Conservation (phyloP, 2,888 invertebrate genomes). For the Pandemis corylana region DNA sequence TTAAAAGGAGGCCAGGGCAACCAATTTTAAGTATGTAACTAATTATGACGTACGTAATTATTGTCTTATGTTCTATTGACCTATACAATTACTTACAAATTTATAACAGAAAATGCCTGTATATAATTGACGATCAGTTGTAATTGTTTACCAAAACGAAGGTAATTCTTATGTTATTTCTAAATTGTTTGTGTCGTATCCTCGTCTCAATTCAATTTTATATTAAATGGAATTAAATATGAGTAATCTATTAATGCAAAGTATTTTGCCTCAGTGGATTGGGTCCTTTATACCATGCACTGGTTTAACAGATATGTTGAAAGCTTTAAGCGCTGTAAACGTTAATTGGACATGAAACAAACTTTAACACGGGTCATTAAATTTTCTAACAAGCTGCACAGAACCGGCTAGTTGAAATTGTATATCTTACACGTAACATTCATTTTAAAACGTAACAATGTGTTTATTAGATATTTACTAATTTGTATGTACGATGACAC, state of each 20-base stretch:
- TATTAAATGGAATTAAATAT: not conserved
- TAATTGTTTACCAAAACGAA: too few relatives aligned
- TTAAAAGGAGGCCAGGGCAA: too few relatives aligned
- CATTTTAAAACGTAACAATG: not conserved
- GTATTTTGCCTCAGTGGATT: constrained; percentile 6
- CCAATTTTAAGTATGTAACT: too few relatives aligned
- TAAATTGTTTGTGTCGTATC: not conserved
- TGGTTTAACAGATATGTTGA: constrained; percentile 63
- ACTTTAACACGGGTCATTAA: constrained; percentile 56
- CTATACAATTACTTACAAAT: too few relatives aligned
- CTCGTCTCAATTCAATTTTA: not conserved
- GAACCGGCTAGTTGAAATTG: constrained; percentile 49
- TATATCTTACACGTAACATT: constrained; percentile 11
- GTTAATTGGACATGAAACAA: constrained; percentile 68
- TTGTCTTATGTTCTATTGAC: too few relatives aligned
- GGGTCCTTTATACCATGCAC: constrained; percentile 32
- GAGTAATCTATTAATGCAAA: not conserved
- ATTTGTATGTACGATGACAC: not conserved
- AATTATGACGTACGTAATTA: too few relatives aligned
- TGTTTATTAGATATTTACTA: not conserved
- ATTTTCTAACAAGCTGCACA: constrained; percentile 50
- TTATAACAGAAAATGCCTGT: too few relatives aligned
- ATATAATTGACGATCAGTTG: too few relatives aligned
- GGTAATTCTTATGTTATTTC: not conserved
- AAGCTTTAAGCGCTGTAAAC: constrained; percentile 61